These are phyloP conservation scores for Neodiprion fabricii DNA, from an alignment of 1,140 invertebrate species.

Conservation along the genomic window DNA sequence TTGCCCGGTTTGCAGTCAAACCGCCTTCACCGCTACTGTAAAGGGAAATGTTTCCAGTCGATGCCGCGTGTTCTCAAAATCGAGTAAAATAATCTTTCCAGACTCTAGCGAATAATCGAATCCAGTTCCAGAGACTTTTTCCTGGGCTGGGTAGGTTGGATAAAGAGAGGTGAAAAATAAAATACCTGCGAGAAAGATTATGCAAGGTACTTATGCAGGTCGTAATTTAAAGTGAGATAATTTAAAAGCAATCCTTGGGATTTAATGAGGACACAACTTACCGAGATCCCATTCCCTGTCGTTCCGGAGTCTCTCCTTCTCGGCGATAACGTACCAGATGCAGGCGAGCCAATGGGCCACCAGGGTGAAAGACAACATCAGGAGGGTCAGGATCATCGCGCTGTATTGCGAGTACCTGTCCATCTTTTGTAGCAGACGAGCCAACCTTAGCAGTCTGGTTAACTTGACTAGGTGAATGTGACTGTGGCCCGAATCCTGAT, in stretches of 20 bases:
- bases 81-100: not conserved
- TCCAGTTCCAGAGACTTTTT: no score
- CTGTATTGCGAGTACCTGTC: conserved; percentile 97
- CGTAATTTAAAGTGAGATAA: no score
- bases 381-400: conserved; percentile 91
- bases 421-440: conserved; percentile 95
- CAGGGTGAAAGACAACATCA: conserved; percentile 95
- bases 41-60: no score
- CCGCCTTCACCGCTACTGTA: no score
- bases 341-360: conserved; percentile 99
- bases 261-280: conserved; percentile 56
- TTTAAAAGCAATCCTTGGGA: not conserved
- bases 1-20: no score
- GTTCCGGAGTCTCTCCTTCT: conserved; percentile 79
- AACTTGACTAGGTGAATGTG: conserved; percentile 96
- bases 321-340: conserved; percentile 97
- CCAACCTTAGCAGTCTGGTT: conserved; percentile 88
- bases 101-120: not conserved
- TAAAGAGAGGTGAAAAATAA: no score
- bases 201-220: no score
- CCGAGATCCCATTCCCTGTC: conserved; percentile 78
- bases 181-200: no score
- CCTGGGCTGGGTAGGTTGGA: no score
- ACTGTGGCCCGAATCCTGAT: conserved; percentile 71
- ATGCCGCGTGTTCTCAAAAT: no score